Evolutionary conservation across 2,797 vertebrate species (phyloP).

Genomic region (Chanos chanos): DNA sequence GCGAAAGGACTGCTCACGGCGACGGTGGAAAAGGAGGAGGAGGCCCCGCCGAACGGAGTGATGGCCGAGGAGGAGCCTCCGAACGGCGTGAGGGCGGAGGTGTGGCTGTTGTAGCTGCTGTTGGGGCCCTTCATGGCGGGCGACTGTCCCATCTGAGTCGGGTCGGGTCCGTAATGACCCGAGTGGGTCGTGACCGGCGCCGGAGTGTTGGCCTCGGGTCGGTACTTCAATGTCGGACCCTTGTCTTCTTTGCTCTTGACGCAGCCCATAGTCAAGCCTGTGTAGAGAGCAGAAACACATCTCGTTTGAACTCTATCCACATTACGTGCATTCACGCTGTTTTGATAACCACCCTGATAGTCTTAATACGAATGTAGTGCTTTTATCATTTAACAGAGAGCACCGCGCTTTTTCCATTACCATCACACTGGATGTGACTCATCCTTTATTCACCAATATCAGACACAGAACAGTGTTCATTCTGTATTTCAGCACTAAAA

Average conservation of each 20-base stretch:
- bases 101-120: slow-evolving; percentile 85
- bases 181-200: slow-evolving; percentile 67
- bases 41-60: slow-evolving; percentile 90
- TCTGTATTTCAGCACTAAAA: too few relatives aligned
- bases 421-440: too few relatives aligned
- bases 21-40: slow-evolving; percentile 82
- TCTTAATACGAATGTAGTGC: too few relatives aligned
- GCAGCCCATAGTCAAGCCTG: slow-evolving; percentile 90
- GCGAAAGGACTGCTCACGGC: slow-evolving; percentile 87
- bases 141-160: slow-evolving; percentile 78
- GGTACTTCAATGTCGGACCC: slow-evolving; percentile 83
- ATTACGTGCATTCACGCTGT: too few relatives aligned
- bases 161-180: slow-evolving; percentile 85
- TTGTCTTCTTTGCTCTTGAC: slow-evolving; percentile 97
- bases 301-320: too few relatives aligned
- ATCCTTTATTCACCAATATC: too few relatives aligned
- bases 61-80: slow-evolving; percentile 72
- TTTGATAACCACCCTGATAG: too few relatives aligned
- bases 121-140: slow-evolving; percentile 80
- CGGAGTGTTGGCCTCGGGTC: slow-evolving; percentile 77
- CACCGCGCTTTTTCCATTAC: too few relatives aligned
- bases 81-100: slow-evolving; percentile 69
- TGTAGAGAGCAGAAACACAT: slow-evolving; percentile 18
- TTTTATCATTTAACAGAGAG: too few relatives aligned
- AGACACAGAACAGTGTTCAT: too few relatives aligned